Evolutionary conservation across 1,140 invertebrate genomes (phyloP).

Genomic region (Charaxes varanes): DNA sequence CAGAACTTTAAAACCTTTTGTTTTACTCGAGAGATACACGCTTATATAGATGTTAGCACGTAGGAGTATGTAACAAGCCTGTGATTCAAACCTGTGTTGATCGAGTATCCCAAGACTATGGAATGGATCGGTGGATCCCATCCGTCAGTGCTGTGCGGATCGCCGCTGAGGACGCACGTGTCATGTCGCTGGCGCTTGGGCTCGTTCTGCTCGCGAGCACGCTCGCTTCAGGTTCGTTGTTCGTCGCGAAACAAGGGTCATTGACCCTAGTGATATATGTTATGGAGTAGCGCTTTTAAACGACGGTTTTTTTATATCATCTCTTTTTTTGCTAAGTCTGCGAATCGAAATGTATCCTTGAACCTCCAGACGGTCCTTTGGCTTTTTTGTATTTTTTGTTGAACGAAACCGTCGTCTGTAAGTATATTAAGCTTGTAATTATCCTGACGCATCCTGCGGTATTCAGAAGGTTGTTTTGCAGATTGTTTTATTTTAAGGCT

Average conservation of each 20-base stretch:
- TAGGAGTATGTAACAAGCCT: too few relatives aligned
- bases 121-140: not conserved
- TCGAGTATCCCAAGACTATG: too few relatives aligned
- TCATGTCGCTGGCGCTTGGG: conserved; percentile 26
- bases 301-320: not conserved
- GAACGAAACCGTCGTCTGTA: conserved; percentile 5
- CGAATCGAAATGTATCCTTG: conserved; percentile 13
- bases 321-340: conserved; percentile 8
- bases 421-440: conserved; percentile 10
- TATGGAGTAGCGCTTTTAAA: conserved; percentile 2
- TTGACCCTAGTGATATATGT: conserved; percentile 32
- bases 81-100: too few relatives aligned
- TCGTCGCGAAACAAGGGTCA: conserved; percentile 40
- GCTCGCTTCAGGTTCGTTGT: conserved; percentile 40
- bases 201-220: conserved; percentile 30
- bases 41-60: too few relatives aligned
- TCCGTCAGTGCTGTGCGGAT: conserved; percentile 28
- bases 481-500: too few relatives aligned
- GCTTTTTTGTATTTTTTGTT: not conserved
- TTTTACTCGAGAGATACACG: too few relatives aligned
- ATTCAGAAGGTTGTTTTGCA: not conserved
- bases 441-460: conserved; percentile 3
- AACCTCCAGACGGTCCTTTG: conserved; percentile 2
- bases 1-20: too few relatives aligned
- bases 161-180: conserved; percentile 25